Percentiles rank a stretch among this genome's conserved stretches.
These are phyloP conservation scores for Tachycineta bicolor DNA, from an alignment of 2,113 vertebrate species.

Conservation along the genomic window DNA sequence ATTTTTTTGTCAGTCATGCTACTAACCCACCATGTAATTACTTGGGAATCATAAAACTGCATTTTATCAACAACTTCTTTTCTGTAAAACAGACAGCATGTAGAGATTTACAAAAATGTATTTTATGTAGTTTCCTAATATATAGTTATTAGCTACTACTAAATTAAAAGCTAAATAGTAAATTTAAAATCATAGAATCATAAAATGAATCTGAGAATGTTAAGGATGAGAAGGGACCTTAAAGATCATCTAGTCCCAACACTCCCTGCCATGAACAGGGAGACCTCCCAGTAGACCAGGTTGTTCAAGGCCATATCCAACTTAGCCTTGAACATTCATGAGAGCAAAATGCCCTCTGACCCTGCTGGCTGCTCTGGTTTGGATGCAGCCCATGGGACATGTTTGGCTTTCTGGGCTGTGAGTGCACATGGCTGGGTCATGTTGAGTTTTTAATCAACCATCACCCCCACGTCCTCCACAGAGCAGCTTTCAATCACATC, in stretches of 20 bases:
- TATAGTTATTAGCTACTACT: not conserved
- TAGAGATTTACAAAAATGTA: not conserved
- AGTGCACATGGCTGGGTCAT: accelerated
- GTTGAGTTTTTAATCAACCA: not conserved
- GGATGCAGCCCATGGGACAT: not conserved
- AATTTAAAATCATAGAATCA: not conserved
- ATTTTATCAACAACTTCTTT: not conserved
- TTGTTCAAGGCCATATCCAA: not conserved
- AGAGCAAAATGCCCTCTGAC: not conserved
- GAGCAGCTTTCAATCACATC: not conserved
- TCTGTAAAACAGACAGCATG: not conserved
- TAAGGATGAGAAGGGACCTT: not conserved
- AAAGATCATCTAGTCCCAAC: not conserved
- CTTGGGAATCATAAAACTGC: not conserved
- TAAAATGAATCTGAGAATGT: not conserved
- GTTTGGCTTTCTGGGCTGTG: accelerated
- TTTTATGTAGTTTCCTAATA: not conserved
- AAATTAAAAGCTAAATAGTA: not conserved
- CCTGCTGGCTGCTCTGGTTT: accelerated
- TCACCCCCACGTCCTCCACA: not conserved
- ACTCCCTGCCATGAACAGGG: not conserved
- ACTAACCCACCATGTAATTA: not conserved
- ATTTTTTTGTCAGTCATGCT: not conserved
- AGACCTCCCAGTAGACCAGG: not conserved
- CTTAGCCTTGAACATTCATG: accelerated